Evolutionary conservation across 2,888 invertebrate species (phyloP).

Genomic region (Cenopis cana): DNA sequence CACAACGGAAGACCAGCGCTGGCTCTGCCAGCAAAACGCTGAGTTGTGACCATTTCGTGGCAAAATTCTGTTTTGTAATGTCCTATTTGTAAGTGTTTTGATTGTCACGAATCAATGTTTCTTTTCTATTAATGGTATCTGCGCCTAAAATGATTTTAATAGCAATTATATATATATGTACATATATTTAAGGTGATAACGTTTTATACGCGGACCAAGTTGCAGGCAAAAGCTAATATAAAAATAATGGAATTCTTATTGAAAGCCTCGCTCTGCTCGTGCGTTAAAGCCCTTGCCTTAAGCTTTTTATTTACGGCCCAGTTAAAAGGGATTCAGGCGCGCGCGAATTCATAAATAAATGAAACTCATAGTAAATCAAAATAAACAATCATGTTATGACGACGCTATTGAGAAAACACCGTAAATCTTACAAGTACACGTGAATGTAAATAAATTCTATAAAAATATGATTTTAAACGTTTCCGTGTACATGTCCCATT

Average conservation of each 20-base stretch:
- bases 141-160: too few relatives aligned
- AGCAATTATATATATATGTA: too few relatives aligned
- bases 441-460: constrained; percentile 15
- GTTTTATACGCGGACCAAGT: not conserved
- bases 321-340: constrained; percentile 41
- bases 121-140: too few relatives aligned
- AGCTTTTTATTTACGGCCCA: constrained; percentile 50
- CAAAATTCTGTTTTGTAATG: too few relatives aligned
- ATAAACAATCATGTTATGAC: constrained; percentile 38
- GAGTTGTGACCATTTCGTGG: too few relatives aligned
- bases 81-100: too few relatives aligned
- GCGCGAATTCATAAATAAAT: constrained; percentile 18
- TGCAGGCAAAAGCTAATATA: not conserved
- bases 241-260: not conserved
- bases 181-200: too few relatives aligned
- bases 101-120: too few relatives aligned
- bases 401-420: constrained; percentile 27
- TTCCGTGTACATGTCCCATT: not conserved
- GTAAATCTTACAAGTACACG: constrained; percentile 28
- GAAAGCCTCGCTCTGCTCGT: constrained; percentile 2
- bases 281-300: constrained; percentile 24
- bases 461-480: constrained; percentile 33
- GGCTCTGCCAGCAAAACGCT: too few relatives aligned
- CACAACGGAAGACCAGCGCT: too few relatives aligned
- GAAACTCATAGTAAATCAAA: constrained; percentile 40